Conservation (phyloP, 2,797 vertebrate genomes). For the Pangasius larnaudii region DNA sequence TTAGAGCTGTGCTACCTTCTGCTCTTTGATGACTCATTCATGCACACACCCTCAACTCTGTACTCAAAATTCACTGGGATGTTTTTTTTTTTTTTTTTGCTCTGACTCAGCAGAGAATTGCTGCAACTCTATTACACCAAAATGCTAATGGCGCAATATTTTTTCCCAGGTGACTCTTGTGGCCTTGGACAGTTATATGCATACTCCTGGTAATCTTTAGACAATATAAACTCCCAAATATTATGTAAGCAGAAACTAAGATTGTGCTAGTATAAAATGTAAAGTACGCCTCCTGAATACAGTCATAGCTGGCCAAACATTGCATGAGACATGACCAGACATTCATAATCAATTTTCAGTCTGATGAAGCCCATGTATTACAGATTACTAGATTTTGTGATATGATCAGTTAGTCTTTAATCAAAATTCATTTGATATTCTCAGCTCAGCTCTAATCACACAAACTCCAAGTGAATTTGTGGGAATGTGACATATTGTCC, state of each 20-base stretch:
- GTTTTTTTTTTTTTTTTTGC: conserved; percentile 2
- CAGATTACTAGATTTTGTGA: conserved; percentile 38
- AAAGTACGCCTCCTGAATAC: not conserved
- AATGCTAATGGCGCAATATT: conserved; percentile 41
- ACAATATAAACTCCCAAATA: conserved; percentile 16
- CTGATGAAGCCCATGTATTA: conserved; percentile 40
- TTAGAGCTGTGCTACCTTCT: conserved; percentile 69
- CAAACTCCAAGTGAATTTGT: conserved; percentile 35
- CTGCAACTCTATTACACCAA: conserved; percentile 43
- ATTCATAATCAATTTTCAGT: conserved; percentile 22
- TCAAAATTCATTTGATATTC: conserved; percentile 51
- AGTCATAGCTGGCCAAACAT: not conserved
- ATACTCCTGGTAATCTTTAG: conserved; percentile 20
- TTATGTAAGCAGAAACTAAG: conserved; percentile 12
- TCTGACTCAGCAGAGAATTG: conserved; percentile 41
- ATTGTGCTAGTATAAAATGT: conserved; percentile 13
- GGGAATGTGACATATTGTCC: conserved; percentile 42
- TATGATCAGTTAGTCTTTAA: conserved; percentile 49
- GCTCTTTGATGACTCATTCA: conserved; percentile 50
- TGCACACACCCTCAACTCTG: conserved; percentile 13
- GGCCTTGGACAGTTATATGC: conserved; percentile 35
- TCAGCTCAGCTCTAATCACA: conserved; percentile 19
- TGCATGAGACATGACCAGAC: conserved; percentile 20
- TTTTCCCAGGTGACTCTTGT: conserved; percentile 24
- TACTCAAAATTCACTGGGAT: conserved; percentile 23